phyloP scores from a whole-genome alignment of 2,797 vertebrate genomes.

The Malacoctenus gilli region DNA sequence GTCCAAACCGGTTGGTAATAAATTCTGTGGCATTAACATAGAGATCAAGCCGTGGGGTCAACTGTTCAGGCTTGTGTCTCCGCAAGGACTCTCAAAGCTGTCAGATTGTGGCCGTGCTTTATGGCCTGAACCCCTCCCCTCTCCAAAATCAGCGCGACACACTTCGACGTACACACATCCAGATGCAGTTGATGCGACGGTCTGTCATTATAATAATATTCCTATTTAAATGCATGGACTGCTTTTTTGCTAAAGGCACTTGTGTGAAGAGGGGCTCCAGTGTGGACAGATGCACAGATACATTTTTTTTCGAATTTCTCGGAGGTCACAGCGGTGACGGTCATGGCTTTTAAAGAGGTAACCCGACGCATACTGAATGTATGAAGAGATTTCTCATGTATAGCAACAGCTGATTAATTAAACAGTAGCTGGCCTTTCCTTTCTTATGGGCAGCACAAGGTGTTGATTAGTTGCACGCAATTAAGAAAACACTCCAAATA shows the following conservation, averaged over 20 bases:
- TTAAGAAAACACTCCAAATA: too few relatives aligned
- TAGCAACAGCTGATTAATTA: slow-evolving; percentile 30
- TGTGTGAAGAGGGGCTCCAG: slow-evolving; percentile 61
- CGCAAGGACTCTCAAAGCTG: slow-evolving; percentile 70
- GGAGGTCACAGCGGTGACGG: slow-evolving; percentile 43
- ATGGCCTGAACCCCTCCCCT: slow-evolving; percentile 31
- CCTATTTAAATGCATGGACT: slow-evolving; percentile 98
- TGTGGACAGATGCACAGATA: slow-evolving; percentile 59
- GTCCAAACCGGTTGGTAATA: slow-evolving; percentile 56
- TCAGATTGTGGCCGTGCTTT: slow-evolving; percentile 69
- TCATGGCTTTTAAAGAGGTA: slow-evolving; percentile 37
- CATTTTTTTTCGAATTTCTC: slow-evolving; percentile 32
- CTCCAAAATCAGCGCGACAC: slow-evolving; percentile 36
- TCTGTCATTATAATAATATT: slow-evolving; percentile 94
- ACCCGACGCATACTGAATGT: slow-evolving; percentile 37
- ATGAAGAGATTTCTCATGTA: slow-evolving; percentile 22
- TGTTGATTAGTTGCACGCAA: slow-evolving; percentile 22
- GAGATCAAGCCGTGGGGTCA: slow-evolving; percentile 68
- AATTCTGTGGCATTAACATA: slow-evolving; percentile 68
- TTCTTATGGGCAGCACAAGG: not conserved
- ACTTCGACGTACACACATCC: slow-evolving; percentile 14
- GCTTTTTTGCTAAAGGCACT: slow-evolving; percentile 87
- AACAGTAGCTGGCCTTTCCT: slow-evolving; percentile 13
- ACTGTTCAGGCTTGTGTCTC: slow-evolving; percentile 65
- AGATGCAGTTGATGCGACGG: slow-evolving; percentile 24